A percentile compares a stretch with the other conserved stretches of the same genome.
Conservation (phyloP, 1,140 invertebrate species). For the Sipha flava region DNA sequence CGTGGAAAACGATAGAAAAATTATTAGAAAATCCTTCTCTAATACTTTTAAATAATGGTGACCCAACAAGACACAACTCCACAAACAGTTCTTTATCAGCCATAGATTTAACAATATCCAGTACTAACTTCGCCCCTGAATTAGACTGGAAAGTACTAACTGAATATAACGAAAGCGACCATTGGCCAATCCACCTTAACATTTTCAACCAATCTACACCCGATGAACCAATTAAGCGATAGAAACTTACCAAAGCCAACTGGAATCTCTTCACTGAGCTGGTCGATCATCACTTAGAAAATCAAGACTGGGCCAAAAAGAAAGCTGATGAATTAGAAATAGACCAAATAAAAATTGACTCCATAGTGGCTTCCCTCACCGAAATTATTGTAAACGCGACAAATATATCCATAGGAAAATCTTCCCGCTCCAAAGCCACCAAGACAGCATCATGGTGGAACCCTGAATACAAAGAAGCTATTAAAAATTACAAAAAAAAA, state of each 20-base stretch:
- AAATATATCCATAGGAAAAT: background rate
- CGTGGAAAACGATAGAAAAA: constrained; percentile 38
- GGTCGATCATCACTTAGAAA: background rate
- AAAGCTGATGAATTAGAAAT: no score
- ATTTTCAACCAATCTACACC: background rate
- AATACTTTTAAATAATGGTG: background rate
- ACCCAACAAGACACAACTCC: background rate
- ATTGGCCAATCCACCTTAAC: background rate
- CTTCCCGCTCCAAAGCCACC: background rate
- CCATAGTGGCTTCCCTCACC: no score
- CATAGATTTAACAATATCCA: background rate
- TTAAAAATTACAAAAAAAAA: background rate
- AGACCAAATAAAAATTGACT: no score
- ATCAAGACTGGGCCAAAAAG: no score
- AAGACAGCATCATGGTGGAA: background rate
- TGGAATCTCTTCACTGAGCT: background rate
- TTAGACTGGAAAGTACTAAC: background rate
- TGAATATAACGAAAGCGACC: background rate
- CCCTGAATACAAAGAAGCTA: background rate
- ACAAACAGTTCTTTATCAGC: background rate
- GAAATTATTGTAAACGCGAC: background rate
- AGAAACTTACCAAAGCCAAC: background rate
- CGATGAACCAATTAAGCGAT: background rate
- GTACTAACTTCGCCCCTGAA: background rate
- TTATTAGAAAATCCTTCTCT: background rate